Evolutionary conservation across 2,113 vertebrate species (phyloP).

Genomic region (Holacanthus passer): DNA sequence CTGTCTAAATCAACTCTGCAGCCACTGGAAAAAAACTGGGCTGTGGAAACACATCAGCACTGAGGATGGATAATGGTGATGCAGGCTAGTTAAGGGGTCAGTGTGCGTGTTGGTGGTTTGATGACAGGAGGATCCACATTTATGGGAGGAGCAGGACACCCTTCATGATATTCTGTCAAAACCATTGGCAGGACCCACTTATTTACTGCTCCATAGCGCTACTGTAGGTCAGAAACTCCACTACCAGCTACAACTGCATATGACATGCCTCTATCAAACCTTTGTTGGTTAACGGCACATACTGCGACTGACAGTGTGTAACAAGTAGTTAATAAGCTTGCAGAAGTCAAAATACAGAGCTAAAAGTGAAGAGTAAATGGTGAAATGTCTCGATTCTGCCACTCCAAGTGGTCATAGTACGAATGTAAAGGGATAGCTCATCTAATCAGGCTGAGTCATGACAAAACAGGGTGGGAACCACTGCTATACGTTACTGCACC

Average conservation of each 20-base stretch:
- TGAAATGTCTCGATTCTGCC: background rate
- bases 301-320: background rate
- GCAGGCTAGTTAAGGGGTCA: constrained; percentile 1
- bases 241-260: background rate
- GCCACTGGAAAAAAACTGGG: constrained; percentile 4
- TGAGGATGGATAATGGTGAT: constrained; percentile 12
- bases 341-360: background rate
- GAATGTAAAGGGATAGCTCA: background rate
- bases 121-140: constrained; percentile 5
- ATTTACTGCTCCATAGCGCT: no score
- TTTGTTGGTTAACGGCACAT: background rate
- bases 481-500: background rate
- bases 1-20: constrained; percentile 6
- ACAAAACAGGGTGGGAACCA: background rate
- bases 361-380: background rate
- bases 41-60: background rate
- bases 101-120: constrained; percentile 2
- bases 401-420: no score
- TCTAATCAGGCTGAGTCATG: background rate
- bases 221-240: no score
- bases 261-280: background rate
- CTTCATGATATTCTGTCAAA: background rate
- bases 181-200: no score
- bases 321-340: background rate
- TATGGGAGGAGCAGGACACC: background rate